Evolutionary conservation across 2,797 vertebrate genomes (phyloP), one percentile per base, ranked within the genome.

Genomic region (Microcaecilia unicolor): DNA sequence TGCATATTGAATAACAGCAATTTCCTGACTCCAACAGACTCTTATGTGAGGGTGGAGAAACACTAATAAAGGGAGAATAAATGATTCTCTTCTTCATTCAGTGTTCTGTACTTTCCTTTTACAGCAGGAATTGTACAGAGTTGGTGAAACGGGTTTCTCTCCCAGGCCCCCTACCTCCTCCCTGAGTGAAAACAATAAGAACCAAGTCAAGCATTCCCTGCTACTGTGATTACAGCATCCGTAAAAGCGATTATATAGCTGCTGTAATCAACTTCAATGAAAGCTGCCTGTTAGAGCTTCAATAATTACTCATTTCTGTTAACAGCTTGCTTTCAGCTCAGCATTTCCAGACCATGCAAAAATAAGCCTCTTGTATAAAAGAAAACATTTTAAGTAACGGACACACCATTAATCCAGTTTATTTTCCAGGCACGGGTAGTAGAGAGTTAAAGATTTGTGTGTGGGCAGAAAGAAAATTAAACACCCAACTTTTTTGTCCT

Each of bases 251-350:
- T 86, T 84, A 84, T 82, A 82, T 76, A 73, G 83, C 80, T 80
- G 70, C 78, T 80, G 78, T 83, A 84, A 86, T 86, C 80, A 85
- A 81, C 80, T 85, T 83, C 81, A 84, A 75, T 85, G 81, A 85
- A 81, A 83, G 83, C 80, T 84, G 81, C 80, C 80, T 82, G 80
- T 84, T 84, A 84, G 80, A 83, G 78, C 78, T 83, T 85, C 78
- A 85, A 84, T 84, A 83, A 85, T 87, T 85, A 83, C 80, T 85
- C 82, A 86, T 87, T 85, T 84, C 83, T 81, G 78, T 78, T 85
- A 87, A 83, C 78, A 81, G 78, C 83, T 85, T 81, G 79, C 78
- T 78, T 84, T 81, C 76, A 76, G 72, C 78, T 74, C 70, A 80
- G 72, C 77, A 80, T 77, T 83, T 80, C 79, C 77, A 78, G 83